A percentile compares a stretch with the other conserved stretches of the same genome.
These are phyloP conservation scores for Nothoprocta pentlandii DNA, from an alignment of 2,113 vertebrate genomes.

Conservation along the genomic window DNA sequence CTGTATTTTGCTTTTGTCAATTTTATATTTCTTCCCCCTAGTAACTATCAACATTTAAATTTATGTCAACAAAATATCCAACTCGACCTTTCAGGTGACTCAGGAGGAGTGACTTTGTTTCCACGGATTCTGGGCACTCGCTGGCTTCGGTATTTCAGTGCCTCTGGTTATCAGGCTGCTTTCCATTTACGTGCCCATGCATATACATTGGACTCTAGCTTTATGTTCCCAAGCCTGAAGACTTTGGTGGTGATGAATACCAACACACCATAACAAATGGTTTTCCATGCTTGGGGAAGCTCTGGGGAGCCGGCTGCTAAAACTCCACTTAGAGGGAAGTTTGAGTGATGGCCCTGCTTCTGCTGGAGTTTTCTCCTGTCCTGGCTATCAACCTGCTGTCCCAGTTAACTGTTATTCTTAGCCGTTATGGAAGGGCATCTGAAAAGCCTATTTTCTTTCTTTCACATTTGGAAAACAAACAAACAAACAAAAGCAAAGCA, in stretches of 20 bases:
- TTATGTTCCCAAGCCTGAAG: neutral
- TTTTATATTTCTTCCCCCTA: neutral
- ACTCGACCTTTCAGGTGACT: neutral
- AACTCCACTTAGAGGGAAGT: neutral
- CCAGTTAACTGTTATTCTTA: conserved; percentile 49
- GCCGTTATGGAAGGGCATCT: conserved; percentile 35
- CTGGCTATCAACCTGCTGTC: neutral
- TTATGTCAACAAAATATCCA: neutral
- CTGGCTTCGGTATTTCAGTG: neutral
- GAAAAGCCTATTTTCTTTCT: conserved; percentile 9
- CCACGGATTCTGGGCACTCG: neutral
- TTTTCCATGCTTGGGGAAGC: neutral
- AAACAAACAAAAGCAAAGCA: neutral
- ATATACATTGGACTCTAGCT: neutral
- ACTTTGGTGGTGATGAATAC: neutral
- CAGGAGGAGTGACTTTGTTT: neutral
- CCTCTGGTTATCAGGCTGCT: neutral
- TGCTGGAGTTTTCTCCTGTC: conserved; percentile 39
- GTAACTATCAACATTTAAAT: neutral
- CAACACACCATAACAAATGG: accelerated
- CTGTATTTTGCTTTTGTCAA: neutral
- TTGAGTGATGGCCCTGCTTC: neutral
- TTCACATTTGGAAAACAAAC: conserved; percentile 29
- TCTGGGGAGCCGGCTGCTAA: accelerated
- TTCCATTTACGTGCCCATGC: neutral